A percentile compares a stretch with the other conserved stretches of the same genome.
Evolutionary conservation across 23 tunicate species (phyloP).

Genomic region (Ascidia mentula): DNA sequence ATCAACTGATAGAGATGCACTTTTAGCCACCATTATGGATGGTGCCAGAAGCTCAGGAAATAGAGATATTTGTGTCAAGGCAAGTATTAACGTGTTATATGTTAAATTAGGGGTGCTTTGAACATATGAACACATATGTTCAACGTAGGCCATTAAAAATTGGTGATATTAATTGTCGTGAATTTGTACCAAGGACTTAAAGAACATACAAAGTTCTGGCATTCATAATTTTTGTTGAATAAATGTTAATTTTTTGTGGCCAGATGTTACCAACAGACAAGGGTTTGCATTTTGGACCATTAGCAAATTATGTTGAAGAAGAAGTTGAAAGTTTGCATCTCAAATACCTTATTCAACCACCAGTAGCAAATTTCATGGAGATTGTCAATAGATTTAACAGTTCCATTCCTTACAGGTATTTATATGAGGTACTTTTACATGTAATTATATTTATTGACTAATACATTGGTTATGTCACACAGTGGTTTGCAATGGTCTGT

Average conservation of each 20-base stretch:
- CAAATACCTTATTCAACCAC: conserved; percentile 75
- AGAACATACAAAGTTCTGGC: no score
- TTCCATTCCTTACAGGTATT: conserved; percentile 92
- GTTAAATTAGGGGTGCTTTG: not conserved
- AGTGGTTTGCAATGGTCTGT: conserved; percentile 97
- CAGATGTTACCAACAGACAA: conserved; percentile 74
- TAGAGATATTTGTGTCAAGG: conserved; percentile 89
- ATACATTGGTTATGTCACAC: not conserved
- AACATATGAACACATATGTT: no score
- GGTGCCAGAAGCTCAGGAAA: conserved; percentile 95
- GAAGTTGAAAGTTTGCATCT: conserved; percentile 92
- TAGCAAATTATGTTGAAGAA: conserved; percentile 71
- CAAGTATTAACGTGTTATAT: not conserved
- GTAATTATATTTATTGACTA: not conserved
- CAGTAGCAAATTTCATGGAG: conserved; percentile 80
- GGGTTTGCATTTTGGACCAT: conserved; percentile 80
- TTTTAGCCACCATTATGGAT: conserved; percentile 89
- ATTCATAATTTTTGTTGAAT: no score
- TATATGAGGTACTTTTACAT: not conserved
- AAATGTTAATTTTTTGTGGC: not conserved
- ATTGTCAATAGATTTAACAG: conserved; percentile 82
- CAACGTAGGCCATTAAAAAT: no score
- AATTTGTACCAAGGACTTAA: no score
- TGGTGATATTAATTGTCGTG: no score
- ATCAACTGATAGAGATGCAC: conserved; percentile 85